A percentile compares a stretch with the other conserved stretches of the same genome.
These are phyloP conservation scores for Gymnothorax javanicus DNA, from an alignment of 2,797 vertebrate genomes.

Conservation along the genomic window DNA sequence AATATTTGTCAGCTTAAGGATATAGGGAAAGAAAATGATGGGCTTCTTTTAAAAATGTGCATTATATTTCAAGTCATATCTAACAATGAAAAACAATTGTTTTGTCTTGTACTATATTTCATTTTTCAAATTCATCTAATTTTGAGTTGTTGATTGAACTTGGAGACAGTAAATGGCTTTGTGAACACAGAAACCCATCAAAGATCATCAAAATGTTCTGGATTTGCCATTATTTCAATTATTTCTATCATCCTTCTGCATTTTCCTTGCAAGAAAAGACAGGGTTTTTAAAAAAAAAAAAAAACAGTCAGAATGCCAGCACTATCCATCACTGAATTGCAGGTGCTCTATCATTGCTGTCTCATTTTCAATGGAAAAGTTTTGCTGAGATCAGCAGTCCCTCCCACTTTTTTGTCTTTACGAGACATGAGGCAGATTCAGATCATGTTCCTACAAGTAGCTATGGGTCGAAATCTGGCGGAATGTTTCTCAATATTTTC, in stretches of 20 bases:
- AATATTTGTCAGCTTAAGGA: slow-evolving; percentile 8
- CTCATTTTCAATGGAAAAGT: slow-evolving; percentile 56
- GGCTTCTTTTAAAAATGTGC: neutral
- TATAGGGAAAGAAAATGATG: neutral
- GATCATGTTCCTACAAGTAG: slow-evolving; percentile 78
- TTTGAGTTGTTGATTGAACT: neutral
- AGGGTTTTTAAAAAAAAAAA: slow-evolving; percentile 31
- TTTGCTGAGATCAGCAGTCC: slow-evolving; percentile 35
- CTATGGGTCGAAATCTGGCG: slow-evolving; percentile 64
- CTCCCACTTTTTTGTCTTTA: slow-evolving; percentile 7
- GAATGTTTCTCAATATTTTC: slow-evolving; percentile 76
- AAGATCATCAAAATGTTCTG: slow-evolving; percentile 52
- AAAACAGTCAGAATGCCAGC: slow-evolving; percentile 2
- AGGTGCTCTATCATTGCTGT: slow-evolving; percentile 39
- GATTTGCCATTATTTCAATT: slow-evolving; percentile 39
- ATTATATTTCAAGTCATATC: slow-evolving; percentile 1
- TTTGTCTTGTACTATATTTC: neutral
- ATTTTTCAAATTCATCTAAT: slow-evolving; percentile 14
- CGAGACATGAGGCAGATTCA: slow-evolving; percentile 58
- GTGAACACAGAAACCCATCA: slow-evolving; percentile 39
- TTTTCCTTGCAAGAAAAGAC: slow-evolving; percentile 31
- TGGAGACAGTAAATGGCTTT: neutral
- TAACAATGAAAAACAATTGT: neutral
- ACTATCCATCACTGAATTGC: slow-evolving; percentile 35
- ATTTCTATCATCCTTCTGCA: neutral